Evolutionary conservation across 2,113 vertebrate species (phyloP).

Genomic region (Saguinus midas): DNA sequence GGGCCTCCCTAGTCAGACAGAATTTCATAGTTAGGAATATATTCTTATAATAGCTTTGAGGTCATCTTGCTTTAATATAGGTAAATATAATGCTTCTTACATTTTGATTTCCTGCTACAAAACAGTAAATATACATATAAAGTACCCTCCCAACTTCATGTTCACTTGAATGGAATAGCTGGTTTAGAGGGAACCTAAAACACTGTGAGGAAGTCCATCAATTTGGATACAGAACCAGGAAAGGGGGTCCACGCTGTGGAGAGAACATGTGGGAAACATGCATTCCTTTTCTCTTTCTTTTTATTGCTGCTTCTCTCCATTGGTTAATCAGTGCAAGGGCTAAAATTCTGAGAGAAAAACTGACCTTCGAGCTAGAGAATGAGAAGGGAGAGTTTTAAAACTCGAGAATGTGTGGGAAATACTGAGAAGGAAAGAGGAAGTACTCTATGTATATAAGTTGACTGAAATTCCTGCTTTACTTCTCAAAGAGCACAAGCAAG

Average conservation of each 20-base stretch:
- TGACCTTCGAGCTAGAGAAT: not conserved
- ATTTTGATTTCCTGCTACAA: not conserved
- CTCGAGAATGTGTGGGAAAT: not conserved
- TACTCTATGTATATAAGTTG: not conserved
- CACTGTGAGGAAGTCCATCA: not conserved
- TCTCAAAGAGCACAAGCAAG: not conserved
- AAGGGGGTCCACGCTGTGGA: not conserved
- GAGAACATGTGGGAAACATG: not conserved
- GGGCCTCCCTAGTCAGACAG: not conserved
- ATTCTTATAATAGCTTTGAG: not conserved
- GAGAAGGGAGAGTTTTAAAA: not conserved
- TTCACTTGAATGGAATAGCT: not conserved
- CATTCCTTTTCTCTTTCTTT: not conserved
- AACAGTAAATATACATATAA: not conserved
- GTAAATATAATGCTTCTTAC: not conserved
- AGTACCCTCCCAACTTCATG: not conserved
- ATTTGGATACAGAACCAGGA: not conserved
- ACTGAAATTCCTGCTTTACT: fast-evolving
- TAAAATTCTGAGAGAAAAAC: not conserved
- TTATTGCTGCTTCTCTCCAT: not conserved
- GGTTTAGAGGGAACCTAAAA: not conserved
- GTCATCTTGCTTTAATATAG: not conserved
- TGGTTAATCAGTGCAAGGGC: no score
- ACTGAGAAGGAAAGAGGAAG: not conserved
- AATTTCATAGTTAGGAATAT: not conserved